Evolutionary conservation across 2,113 vertebrate genomes (phyloP).

Genomic region (Stercorarius parasiticus): DNA sequence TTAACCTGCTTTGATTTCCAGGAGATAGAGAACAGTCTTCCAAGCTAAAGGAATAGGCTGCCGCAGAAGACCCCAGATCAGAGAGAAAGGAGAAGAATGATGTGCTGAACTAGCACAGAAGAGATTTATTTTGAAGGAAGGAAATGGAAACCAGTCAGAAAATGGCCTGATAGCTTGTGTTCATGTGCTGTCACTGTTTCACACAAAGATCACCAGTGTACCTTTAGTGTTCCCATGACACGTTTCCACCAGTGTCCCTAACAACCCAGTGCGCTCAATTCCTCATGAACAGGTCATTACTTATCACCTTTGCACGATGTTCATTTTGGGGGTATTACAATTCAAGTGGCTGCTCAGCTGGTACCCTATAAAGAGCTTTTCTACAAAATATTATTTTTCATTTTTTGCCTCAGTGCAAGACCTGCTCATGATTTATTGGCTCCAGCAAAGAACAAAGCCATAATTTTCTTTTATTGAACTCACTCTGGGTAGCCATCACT

Average conservation of each 20-base stretch:
- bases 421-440: constrained; percentile 1
- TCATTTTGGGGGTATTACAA: constrained; percentile 15
- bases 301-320: neutral
- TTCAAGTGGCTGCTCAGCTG: neutral
- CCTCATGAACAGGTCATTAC: neutral
- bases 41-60: neutral
- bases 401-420: constrained; percentile 27
- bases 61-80: neutral
- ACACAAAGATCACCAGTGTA: neutral
- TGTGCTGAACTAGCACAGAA: neutral
- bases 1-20: neutral
- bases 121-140: neutral
- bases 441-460: constrained; percentile 61
- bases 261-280: neutral
- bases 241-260: neutral
- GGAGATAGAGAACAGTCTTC: neutral
- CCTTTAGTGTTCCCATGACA: neutral
- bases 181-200: neutral
- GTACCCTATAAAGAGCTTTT: neutral
- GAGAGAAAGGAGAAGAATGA: neutral
- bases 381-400: constrained; percentile 39
- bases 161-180: neutral
- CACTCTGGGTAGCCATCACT: constrained; percentile 59
- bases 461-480: constrained; percentile 73
- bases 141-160: neutral